Percentiles rank a stretch among this genome's conserved stretches.
Evolutionary conservation across 2,888 invertebrate species (phyloP).

Genomic region (Eugnorisma glareosa): DNA sequence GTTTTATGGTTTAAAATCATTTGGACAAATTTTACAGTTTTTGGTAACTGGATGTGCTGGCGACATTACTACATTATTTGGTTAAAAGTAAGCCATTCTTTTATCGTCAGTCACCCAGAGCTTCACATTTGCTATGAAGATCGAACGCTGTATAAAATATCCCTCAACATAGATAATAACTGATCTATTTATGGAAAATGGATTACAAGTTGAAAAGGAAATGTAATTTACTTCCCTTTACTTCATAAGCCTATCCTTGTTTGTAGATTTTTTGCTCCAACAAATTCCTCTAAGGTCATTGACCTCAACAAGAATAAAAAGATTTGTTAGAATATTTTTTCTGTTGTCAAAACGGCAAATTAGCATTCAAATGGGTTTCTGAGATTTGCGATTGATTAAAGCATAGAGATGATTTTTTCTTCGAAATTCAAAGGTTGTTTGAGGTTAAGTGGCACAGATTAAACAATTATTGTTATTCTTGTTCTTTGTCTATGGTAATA

Average conservation of each 20-base stretch:
- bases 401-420: constrained; percentile 10
- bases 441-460: constrained; percentile 31
- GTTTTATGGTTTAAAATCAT: too few species aligned
- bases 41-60: too few species aligned
- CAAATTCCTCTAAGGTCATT: constrained; percentile 34
- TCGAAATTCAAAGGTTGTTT: constrained; percentile 13
- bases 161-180: constrained; percentile 1
- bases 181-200: constrained; percentile 6
- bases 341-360: constrained; percentile 40
- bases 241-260: constrained; percentile 20
- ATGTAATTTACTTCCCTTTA: constrained; percentile 17
- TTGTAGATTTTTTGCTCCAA: constrained; percentile 30
- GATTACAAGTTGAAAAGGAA: constrained; percentile 19
- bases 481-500: background rate
- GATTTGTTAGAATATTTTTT: constrained; percentile 29
- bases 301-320: constrained; percentile 34
- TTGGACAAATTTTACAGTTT: too few species aligned
- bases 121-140: background rate
- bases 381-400: constrained; percentile 20
- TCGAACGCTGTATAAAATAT: background rate
- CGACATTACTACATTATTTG: background rate
- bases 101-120: background rate
- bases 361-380: constrained; percentile 50
- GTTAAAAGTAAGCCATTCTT: background rate
- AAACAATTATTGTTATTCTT: constrained; percentile 9